These are phyloP conservation scores for Hemicentrotus pulcherrimus DNA, from an alignment of 35 echinoderm and acorn worm genomes.

Conservation along the genomic window DNA sequence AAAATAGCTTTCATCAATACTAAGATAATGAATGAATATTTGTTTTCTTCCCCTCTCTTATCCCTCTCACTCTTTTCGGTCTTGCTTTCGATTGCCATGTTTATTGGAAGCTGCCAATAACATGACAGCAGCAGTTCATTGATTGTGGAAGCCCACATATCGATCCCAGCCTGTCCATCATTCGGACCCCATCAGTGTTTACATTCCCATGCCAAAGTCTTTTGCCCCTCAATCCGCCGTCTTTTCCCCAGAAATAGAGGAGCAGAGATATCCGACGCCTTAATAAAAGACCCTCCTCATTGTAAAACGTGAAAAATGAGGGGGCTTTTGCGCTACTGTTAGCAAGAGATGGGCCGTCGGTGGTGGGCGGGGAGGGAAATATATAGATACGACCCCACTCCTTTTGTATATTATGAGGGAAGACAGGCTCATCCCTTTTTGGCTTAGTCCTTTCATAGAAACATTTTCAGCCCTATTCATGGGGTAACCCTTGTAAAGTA, in stretches of 20 bases:
- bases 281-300: too few relatives aligned
- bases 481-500: not conserved
- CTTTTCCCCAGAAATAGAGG: not conserved
- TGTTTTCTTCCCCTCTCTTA: not conserved
- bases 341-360: not conserved
- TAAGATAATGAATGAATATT: too few relatives aligned
- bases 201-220: constrained; percentile 27
- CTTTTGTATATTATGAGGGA: not conserved
- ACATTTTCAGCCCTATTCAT: not conserved
- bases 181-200: constrained; percentile 13
- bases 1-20: too few relatives aligned
- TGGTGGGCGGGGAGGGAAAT: not conserved
- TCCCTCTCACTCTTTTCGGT: not conserved
- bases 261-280: not conserved
- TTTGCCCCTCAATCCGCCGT: not conserved
- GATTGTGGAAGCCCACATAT: constrained; percentile 24
- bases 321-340: too few relatives aligned
- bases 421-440: constrained; percentile 37
- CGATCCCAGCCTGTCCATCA: constrained; percentile 19
- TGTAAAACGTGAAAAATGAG: too few relatives aligned
- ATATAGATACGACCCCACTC: not conserved
- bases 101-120: constrained; percentile 31
- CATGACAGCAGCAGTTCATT: constrained; percentile 29
- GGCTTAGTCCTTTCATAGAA: constrained; percentile 32
- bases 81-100: not conserved